Evolutionary conservation across 2,888 invertebrate genomes (phyloP).

Genomic region (Euzophera pinguis): DNA sequence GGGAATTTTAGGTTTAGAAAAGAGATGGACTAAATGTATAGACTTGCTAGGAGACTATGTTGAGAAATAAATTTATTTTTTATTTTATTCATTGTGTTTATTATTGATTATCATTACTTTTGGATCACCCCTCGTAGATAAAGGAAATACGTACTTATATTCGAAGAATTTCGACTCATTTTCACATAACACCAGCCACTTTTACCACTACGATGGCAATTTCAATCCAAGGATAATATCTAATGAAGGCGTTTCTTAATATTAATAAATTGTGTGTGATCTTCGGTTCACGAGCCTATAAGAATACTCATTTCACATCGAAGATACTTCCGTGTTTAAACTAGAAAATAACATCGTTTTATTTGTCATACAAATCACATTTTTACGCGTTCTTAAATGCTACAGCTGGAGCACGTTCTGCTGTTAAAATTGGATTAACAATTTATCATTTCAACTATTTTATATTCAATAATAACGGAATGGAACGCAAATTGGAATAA

Average conservation of each 20-base stretch:
- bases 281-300: slow-evolving; percentile 1
- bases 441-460: not conserved
- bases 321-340: not conserved
- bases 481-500: slow-evolving; percentile 21
- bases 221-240: slow-evolving; percentile 38
- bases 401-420: not conserved
- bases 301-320: not conserved
- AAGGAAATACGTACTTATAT: slow-evolving; percentile 41
- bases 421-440: not conserved
- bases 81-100: too few species aligned
- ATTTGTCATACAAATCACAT: not conserved
- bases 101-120: too few species aligned
- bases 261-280: slow-evolving; percentile 34
- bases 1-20: too few species aligned
- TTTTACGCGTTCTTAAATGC: not conserved
- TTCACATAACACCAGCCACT: slow-evolving; percentile 24
- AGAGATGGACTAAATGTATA: too few species aligned
- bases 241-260: slow-evolving; percentile 56
- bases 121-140: too few species aligned
- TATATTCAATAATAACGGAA: slow-evolving; percentile 16
- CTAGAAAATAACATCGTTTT: not conserved
- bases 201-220: slow-evolving; percentile 28
- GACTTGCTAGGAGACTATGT: too few species aligned
- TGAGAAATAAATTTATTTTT: too few species aligned
- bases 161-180: slow-evolving; percentile 29